phyloP scores from a whole-genome alignment of 2,113 vertebrate species.

The Micromys minutus region DNA sequence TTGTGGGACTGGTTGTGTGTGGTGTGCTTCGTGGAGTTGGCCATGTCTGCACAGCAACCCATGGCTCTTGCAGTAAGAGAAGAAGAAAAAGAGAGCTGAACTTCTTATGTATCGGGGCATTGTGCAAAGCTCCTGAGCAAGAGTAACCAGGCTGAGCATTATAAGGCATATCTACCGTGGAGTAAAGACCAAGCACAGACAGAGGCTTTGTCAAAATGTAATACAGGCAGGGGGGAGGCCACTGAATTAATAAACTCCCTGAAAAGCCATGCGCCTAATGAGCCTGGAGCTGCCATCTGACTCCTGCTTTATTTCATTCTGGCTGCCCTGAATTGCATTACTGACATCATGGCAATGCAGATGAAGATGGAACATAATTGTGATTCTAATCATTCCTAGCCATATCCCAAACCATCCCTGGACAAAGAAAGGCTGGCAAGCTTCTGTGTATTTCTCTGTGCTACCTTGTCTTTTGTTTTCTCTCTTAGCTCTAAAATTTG shows the following conservation, averaged over 20 bases:
- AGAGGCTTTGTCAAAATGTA: background rate
- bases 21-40: too few relatives aligned
- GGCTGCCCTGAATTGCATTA: constrained; percentile 59
- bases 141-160: background rate
- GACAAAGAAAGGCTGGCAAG: background rate
- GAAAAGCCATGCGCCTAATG: background rate
- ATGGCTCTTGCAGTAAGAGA: too few relatives aligned
- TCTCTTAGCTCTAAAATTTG: background rate
- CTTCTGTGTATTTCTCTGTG: background rate
- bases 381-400: background rate
- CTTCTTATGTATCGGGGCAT: background rate
- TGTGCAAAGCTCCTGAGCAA: background rate
- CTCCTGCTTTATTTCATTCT: constrained; percentile 62
- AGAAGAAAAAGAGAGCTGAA: fast-evolving
- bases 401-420: fast-evolving
- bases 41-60: too few relatives aligned
- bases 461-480: background rate
- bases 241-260: background rate
- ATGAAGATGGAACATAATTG: constrained; percentile 54
- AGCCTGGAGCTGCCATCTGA: constrained; percentile 53
- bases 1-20: too few relatives aligned
- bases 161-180: fast-evolving
- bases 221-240: constrained; percentile 27
- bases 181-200: background rate
- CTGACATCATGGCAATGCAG: constrained; percentile 61